Base-by-base conservation (phyloP, 2,888 invertebrate genomes). In the Tetrapedia diversipes region DNA sequence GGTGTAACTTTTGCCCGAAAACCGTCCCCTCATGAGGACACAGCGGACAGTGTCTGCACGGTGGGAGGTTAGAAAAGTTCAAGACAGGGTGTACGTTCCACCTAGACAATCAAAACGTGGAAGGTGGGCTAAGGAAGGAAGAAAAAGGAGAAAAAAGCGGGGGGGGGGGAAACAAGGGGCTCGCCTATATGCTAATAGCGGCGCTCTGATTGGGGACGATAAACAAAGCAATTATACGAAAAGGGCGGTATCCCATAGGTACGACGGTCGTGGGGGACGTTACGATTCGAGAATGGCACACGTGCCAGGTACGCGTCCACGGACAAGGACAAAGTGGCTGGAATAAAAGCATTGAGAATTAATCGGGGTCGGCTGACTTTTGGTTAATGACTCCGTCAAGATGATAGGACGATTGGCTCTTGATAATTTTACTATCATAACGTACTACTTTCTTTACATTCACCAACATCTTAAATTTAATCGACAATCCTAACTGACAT, bases 151-250 rank as follows among this genome's bases (percentile, higher is more conserved):
- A 54, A 67, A 64, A 64, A 61, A 32, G 37, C 19, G 29, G 59
- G 69, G 56, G 49, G 57, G 72, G 68, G 68, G 54, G 77, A 73
- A 73, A 80, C 73, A 67, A 73, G 47, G 56, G 79, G 73, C 81
- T 84, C 82, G 86, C 82, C 86, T 86, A 86, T 90, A 90, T 91
- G 90, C 89, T 90, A 90, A 90, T 91, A 87, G 75, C 83, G 67
- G 81, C 74, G 83, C 82, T 83, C 78, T 86, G 90, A 90, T 90
- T 89, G 86, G 87, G 86, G 83, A 89, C 88, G 90, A 91, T 91
- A 91, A 91, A 91, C 90, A 90, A 90, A 91, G 89, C 90, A 91
- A 91, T 91, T 91, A 91, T 89, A 89, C 86, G 86, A 86, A 87
- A 88, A 89, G 87, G 89, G 87, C 84, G 86, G 86, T 79, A 86